Percentiles rank a stretch among this genome's conserved stretches.
Conservation (phyloP, 2,113 vertebrate genomes). For the Oceanodroma tethys region DNA sequence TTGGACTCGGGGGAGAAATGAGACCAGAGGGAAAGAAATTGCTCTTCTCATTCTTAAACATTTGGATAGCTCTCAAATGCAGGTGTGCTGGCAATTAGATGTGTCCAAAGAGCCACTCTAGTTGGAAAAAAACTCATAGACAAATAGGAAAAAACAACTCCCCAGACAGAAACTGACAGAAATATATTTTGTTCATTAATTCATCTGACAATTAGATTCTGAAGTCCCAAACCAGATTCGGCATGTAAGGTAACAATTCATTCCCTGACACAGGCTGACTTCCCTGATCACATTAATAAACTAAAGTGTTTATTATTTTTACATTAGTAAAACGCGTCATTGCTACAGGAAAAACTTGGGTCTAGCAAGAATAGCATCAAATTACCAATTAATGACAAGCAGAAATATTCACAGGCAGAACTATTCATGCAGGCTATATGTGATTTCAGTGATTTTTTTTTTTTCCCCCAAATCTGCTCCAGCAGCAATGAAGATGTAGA, state of each 20-base stretch:
- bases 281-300: neutral
- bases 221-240: neutral
- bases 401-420: neutral
- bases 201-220: neutral
- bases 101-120: neutral
- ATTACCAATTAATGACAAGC: neutral
- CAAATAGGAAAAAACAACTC: neutral
- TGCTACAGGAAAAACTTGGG: neutral
- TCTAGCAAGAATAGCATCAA: neutral
- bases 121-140: neutral
- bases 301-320: too few species aligned
- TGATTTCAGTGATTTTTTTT: neutral
- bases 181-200: neutral
- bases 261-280: neutral
- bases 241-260: neutral
- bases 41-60: neutral
- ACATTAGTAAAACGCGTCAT: neutral
- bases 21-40: neutral
- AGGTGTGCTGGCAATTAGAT: neutral
- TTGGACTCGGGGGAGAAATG: neutral
- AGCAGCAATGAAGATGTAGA: neutral
- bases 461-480: neutral
- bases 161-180: neutral
- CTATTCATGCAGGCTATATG: neutral
- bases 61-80: neutral